A percentile compares a stretch with the other conserved stretches of the same genome.
These are phyloP conservation scores for Maccullochella peelii DNA, from an alignment of 2,113 vertebrate species.

Conservation along the genomic window DNA sequence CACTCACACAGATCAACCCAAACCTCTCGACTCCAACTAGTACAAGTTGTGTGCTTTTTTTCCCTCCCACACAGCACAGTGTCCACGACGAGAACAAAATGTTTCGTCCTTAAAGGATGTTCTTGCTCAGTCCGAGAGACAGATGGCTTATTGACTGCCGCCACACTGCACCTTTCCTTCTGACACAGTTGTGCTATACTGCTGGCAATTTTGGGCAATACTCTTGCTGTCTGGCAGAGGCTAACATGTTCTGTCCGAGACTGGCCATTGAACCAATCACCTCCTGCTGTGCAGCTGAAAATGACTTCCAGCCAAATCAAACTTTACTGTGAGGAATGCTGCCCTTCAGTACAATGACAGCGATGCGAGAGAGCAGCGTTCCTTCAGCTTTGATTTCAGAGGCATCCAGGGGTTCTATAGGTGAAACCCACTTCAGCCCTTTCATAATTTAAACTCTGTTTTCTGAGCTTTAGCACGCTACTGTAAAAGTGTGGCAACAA, in stretches of 20 bases:
- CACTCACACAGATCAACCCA: background rate
- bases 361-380: slow-evolving; percentile 11
- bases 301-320: slow-evolving; percentile 66
- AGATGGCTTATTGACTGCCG: slow-evolving; percentile 50
- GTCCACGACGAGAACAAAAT: slow-evolving; percentile 24
- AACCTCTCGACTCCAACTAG: background rate
- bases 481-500: background rate
- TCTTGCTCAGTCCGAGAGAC: slow-evolving; percentile 32
- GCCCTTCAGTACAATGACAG: slow-evolving; percentile 32
- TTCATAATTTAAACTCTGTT: background rate
- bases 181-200: slow-evolving; percentile 53
- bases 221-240: slow-evolving; percentile 54
- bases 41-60: background rate
- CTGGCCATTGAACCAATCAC: slow-evolving; percentile 53
- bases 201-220: slow-evolving; percentile 60
- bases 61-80: background rate
- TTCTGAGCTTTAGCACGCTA: background rate
- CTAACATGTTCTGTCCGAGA: slow-evolving; percentile 57
- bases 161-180: slow-evolving; percentile 35
- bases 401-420: slow-evolving; percentile 6
- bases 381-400: slow-evolving; percentile 56
- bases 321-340: slow-evolving; percentile 45
- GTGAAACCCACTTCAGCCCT: background rate
- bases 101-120: slow-evolving; percentile 40
- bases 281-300: slow-evolving; percentile 61